Base-by-base conservation (phyloP, 2,113 vertebrate genomes). In the Vanacampus margaritifer region DNA sequence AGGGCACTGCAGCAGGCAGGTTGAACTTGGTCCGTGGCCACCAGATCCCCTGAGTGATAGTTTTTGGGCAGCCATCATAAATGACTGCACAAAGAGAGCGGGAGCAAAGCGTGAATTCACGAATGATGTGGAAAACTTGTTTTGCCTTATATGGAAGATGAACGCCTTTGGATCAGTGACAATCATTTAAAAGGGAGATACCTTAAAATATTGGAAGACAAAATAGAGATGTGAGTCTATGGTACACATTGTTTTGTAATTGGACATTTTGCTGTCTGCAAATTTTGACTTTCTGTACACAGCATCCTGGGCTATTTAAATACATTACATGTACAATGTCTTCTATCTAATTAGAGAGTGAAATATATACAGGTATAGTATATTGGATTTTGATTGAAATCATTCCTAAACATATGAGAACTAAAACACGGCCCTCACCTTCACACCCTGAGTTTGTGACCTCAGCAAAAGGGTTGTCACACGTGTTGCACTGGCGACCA, bases 1-100 rank as follows among this genome's bases (percentile, higher is more conserved):
- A 99, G 36, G 95, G 91, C 58, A 97, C 94, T 0, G 89, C 93
- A 17, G 94, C 94, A 0, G 94, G 93, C 51, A 94, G 79, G 73
- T 93, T 95, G 80, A 98, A 98, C 86, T 98, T 98, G 68, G 95
- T 98, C 86, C 96, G 93, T 3, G 96, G 96, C 97, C 96, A 98
- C 96, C 97, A 98, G 43, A 98, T 96, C 24, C 95, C 95, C 0
- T 92, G 91, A 79, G 92, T 96, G 82, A 98, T 92, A 82, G 91
- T 95, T 90, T 94, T 97, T 59, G 97, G 97, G 72, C 96, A 99
- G 60, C 95, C 94, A 0, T 98, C 94, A 39, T 99, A 99, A 84
- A 99, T 95, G 63, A 99, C 97, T 99, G 86, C 8, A 71, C 60
- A 72, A 53, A 53, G 76, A 64, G 74, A 75, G 50, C 61, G 19